Percentiles rank a stretch among this genome's conserved stretches.
These are phyloP conservation scores for Erpobdella octoculata DNA, from an alignment of 2,888 invertebrate genomes.

Conservation along the genomic window DNA sequence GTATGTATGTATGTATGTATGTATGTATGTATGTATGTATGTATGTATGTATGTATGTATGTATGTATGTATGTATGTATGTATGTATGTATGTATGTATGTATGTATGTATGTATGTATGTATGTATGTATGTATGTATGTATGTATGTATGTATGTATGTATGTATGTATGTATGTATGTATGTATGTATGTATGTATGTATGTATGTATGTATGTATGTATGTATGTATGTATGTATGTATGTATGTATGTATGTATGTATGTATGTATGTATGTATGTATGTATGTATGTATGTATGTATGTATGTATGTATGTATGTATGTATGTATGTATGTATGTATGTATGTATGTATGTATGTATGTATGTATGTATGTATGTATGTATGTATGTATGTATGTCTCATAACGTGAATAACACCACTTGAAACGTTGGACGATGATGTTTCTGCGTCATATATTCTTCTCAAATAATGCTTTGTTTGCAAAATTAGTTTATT, in stretches of 20 bases:
- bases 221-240: too few species aligned
- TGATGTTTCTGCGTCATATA: too few species aligned
- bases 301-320: constrained; percentile 21
- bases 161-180: constrained; percentile 1
- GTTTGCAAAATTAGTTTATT: too few species aligned
- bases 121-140: constrained; percentile 1
- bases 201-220: constrained; percentile 1
- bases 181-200: constrained; percentile 1
- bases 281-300: not conserved
- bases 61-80: constrained; percentile 1
- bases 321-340: constrained; percentile 19
- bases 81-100: constrained; percentile 1
- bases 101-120: constrained; percentile 1
- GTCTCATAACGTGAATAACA: too few species aligned
- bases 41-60: not conserved
- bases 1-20: too few species aligned
- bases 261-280: constrained; percentile 1
- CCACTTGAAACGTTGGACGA: too few species aligned
- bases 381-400: constrained; percentile 10
- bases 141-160: constrained; percentile 1
- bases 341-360: constrained; percentile 23
- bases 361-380: constrained; percentile 20
- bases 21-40: too few species aligned
- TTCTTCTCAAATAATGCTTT: too few species aligned
- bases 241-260: not conserved